Base-by-base conservation (phyloP, 2,113 vertebrate genomes). In the Gasterosteus aculeatus region DNA sequence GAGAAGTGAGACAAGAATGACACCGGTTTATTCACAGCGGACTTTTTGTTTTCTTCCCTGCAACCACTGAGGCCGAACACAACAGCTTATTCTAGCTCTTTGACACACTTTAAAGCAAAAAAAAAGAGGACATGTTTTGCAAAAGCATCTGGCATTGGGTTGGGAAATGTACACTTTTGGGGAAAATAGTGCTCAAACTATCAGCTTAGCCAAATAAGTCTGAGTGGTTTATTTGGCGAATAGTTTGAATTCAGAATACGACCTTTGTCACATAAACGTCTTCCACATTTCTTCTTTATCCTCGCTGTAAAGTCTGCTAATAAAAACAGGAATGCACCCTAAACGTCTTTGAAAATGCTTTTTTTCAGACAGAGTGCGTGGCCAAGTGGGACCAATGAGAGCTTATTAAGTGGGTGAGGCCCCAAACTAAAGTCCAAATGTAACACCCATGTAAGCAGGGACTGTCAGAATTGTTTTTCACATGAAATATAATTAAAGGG, bases 1-100 rank as follows among this genome's bases (percentile, higher is more conserved):
- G 73, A 90, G 88, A 90, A 81, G 84, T 75, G 61, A 77, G 81
- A 77, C 71, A 29, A 75, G 77, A 88, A 72, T 71, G 65, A 69
- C 31, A 83, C 58, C 19, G 57, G 69, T 66, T 66, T 80, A 19
- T 81, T 59, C 57, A 42, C 53, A 58, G 75, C 2, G 53, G 47
- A 31, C 56, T 53, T 49, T n/a, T 22, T 2, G 16, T 61, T 71
- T 38, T 65, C 59, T 38, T 72, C 61, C 60, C 46, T 75, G 77
- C 19, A 16, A 16, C 22, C 44, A 15, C 58, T 12, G 38, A 74
- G 44, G 64, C 46, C 33, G 39, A 74, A 46, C 39, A 9, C 16
- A 33, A 57, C 70, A 75, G 66, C 67, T 68, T 63, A 71, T 77
- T 77, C 35, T 39, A 58, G 54, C 62, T 22, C 66, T 66, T 12